These are phyloP conservation scores for Tragulus kanchil DNA, from an alignment of 2,113 vertebrate species.

Conservation along the genomic window DNA sequence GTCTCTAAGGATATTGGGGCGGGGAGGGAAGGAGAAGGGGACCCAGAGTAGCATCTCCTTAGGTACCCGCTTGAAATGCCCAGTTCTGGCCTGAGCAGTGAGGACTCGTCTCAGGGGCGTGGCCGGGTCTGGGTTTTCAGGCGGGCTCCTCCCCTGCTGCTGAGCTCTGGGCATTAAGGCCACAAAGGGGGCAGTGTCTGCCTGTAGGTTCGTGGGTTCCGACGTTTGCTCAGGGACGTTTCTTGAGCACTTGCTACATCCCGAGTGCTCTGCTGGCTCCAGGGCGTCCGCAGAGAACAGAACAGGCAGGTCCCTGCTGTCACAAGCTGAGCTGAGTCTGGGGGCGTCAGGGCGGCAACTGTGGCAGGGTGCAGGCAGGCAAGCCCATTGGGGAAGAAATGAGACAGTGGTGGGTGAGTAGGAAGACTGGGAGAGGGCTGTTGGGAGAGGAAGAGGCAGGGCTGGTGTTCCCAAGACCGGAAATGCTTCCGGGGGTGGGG, in stretches of 20 bases:
- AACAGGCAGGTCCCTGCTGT: not conserved
- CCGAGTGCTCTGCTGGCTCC: not conserved
- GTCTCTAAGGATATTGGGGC: not conserved
- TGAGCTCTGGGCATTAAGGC: rapidly evolving
- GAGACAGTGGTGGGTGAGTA: not conserved
- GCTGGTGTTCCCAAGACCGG: not conserved
- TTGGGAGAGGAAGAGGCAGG: not conserved
- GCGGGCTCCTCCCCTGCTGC: not conserved
- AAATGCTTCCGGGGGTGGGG: not conserved
- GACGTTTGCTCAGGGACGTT: not conserved
- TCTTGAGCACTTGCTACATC: rapidly evolving
- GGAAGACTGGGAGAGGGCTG: not conserved
- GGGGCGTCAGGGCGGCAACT: not conserved
- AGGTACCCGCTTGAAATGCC: not conserved
- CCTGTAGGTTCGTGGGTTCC: not conserved
- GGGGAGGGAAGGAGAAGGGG: not conserved
- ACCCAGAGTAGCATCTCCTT: not conserved
- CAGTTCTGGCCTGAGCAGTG: no score
- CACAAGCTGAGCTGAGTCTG: not conserved
- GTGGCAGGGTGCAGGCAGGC: not conserved
- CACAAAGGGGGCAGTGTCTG: rapidly evolving
- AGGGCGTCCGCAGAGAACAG: not conserved
- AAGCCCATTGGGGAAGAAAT: not conserved
- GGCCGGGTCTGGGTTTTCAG: not conserved
- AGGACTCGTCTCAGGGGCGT: not conserved